Conservation (phyloP, 1,140 invertebrate genomes). For the Drosophila mojavensis region DNA sequence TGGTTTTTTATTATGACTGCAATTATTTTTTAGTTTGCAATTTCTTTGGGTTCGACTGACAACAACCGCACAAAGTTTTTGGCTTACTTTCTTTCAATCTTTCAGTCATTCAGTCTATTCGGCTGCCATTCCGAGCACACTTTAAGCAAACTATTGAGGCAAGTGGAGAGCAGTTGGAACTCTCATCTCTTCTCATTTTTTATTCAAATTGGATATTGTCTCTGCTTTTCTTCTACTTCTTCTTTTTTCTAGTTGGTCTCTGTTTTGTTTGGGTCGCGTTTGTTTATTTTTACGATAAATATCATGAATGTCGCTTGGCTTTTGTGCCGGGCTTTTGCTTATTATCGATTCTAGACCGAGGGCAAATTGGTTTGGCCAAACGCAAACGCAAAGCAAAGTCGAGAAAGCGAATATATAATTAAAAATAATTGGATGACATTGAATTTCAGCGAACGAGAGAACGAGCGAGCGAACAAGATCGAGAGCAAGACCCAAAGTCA, state of each 20-base stretch:
- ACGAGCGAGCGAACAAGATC: neutral
- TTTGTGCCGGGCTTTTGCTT: conserved; percentile 21
- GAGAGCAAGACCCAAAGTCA: conserved; percentile 10
- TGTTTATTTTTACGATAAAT: conserved; percentile 55
- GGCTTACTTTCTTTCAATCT: conserved; percentile 9
- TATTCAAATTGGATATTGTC: conserved; percentile 61
- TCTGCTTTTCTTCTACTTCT: neutral
- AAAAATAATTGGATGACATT: conserved; percentile 69
- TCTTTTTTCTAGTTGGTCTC: neutral
- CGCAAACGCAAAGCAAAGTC: neutral
- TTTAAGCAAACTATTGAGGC: conserved; percentile 21
- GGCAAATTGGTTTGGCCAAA: conserved; percentile 44
- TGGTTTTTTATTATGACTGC: conserved; percentile 6
- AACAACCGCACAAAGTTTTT: conserved; percentile 18
- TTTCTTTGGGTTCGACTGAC: conserved; percentile 10
- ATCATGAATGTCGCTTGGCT: conserved; percentile 17
- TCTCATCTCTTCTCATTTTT: conserved; percentile 15
- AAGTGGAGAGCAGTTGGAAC: conserved; percentile 8
- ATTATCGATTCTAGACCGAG: conserved; percentile 53
- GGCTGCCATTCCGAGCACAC: neutral
- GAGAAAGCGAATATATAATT: conserved; percentile 45
- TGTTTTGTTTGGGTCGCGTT: conserved; percentile 16
- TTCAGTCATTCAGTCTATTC: conserved; percentile 8
- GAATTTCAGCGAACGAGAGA: conserved; percentile 23
- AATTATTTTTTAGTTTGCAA: conserved; percentile 20